Percentiles rank a stretch among this genome's conserved stretches.
Conservation (phyloP, 2,113 vertebrate species). For the Ellobius talpinus region DNA sequence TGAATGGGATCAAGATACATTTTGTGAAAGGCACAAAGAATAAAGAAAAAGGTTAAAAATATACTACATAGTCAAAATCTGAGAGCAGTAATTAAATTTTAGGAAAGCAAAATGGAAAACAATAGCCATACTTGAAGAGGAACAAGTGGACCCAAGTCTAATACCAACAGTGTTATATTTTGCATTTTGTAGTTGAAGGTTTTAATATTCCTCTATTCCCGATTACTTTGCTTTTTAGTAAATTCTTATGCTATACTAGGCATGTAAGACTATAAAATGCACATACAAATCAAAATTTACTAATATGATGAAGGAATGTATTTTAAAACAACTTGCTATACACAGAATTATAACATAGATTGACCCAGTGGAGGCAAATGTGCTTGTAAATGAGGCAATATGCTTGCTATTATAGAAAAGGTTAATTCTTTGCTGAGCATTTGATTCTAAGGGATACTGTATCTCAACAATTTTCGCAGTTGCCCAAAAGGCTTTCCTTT, state of each 20-base stretch:
- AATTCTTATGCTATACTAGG: background rate
- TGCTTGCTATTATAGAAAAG: background rate
- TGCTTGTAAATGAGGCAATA: background rate
- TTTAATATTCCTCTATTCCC: background rate
- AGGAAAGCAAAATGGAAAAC: background rate
- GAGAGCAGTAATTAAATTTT: background rate
- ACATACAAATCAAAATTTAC: background rate
- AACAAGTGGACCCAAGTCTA: background rate
- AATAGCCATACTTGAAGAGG: background rate
- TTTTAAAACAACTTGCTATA: background rate
- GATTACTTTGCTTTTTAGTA: background rate
- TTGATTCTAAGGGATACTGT: background rate
- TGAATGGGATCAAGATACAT: background rate
- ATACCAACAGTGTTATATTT: background rate
- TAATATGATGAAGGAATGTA: background rate
- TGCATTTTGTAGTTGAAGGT: background rate
- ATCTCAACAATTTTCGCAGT: too few species aligned
- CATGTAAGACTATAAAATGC: background rate
- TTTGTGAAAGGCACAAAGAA: background rate
- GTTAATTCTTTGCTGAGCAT: background rate
- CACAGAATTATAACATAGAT: background rate
- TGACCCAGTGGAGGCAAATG: background rate
- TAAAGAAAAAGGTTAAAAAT: background rate
- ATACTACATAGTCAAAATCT: background rate
- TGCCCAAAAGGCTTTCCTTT: background rate